Percentiles rank a stretch among this genome's conserved stretches.
These are phyloP conservation scores for Eurytoma californica DNA, from an alignment of 2,888 invertebrate genomes.

Conservation along the genomic window DNA sequence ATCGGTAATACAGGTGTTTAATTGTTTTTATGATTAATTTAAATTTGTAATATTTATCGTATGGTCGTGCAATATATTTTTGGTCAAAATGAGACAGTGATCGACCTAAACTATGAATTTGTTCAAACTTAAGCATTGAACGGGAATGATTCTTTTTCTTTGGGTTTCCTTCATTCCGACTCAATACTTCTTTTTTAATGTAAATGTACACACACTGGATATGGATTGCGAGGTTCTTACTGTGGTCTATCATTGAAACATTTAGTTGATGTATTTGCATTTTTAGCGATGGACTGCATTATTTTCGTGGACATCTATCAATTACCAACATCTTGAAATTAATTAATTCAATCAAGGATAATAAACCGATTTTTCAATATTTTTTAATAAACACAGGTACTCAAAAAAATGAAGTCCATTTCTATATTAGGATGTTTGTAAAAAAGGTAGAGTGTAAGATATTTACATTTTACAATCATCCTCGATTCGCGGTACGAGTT, in stretches of 20 bases:
- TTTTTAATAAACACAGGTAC: neutral
- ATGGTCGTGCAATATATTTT: conserved; percentile 33
- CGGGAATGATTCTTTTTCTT: neutral
- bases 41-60: conserved; percentile 37
- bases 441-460: neutral
- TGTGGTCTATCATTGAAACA: conserved; percentile 51
- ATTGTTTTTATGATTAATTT: neutral
- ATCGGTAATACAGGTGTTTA: neutral
- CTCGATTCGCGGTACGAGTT: neutral
- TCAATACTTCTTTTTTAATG: neutral
- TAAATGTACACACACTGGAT: conserved; percentile 2
- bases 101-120: conserved; percentile 11
- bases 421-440: conserved; percentile 12
- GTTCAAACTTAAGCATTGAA: too few relatives aligned
- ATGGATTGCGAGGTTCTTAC: neutral
- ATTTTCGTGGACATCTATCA: too few relatives aligned
- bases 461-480: conserved; percentile 27
- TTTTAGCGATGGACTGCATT: conserved; percentile 3
- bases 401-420: conserved; percentile 16
- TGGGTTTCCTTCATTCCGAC: neutral
- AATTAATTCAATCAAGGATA: too few relatives aligned
- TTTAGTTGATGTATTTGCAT: conserved; percentile 11
- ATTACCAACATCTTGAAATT: too few relatives aligned
- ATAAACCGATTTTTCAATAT: too few relatives aligned
- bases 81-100: conserved; percentile 40